Evolutionary conservation across 2,797 vertebrate genomes (phyloP), one percentile per base, ranked within the genome.

Genomic region (Gymnoscopelus braueri): DNA sequence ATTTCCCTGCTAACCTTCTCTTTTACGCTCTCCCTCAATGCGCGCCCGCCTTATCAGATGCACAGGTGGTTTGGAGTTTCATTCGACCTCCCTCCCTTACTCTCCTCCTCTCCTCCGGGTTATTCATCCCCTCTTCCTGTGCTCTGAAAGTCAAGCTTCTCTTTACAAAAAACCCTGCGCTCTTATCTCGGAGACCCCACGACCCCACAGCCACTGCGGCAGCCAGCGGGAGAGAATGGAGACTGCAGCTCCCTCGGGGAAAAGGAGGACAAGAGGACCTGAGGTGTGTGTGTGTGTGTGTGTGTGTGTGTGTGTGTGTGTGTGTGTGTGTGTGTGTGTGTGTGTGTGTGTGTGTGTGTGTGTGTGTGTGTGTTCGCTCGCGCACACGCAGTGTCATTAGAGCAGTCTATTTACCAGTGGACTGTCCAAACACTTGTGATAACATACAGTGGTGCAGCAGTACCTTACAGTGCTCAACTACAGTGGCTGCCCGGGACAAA

Each of bases 51-150:
- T 95, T 96, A 96, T 98, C 96, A 95, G 95, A 95, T 95, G 90
- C 78, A 84, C 82, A 71, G 49, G 91, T 83, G 93, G 94, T 94
- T 92, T 95, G 94, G 92, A 85, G 93, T 95, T 95, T 95, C 95
- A 94, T 85, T 86, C 63, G 51, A 86, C 90, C 77, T 93, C 92
- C 93, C 90, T 89, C 71, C 90, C 83, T 5, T 78, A 35, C 84
- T 83, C 93, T 94, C 91, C 91, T 90, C 80, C 91, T 83, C 65
- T 93, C 90, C 94, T 93, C 88, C 86, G 60, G 57, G 85, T 85
- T 93, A 92, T 95, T 95, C 94, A 96, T 93, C 69, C 89, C 82
- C 80, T 77, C 94, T 97, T 96, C 94, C 95, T 96, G 95, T 89
- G 82, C 84, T 83, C 93, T 93, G 95, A 96, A 95, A 96, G 95